These are phyloP conservation scores for Alentia gelatinosa DNA, from an alignment of 2,888 invertebrate genomes.

Conservation along the genomic window DNA sequence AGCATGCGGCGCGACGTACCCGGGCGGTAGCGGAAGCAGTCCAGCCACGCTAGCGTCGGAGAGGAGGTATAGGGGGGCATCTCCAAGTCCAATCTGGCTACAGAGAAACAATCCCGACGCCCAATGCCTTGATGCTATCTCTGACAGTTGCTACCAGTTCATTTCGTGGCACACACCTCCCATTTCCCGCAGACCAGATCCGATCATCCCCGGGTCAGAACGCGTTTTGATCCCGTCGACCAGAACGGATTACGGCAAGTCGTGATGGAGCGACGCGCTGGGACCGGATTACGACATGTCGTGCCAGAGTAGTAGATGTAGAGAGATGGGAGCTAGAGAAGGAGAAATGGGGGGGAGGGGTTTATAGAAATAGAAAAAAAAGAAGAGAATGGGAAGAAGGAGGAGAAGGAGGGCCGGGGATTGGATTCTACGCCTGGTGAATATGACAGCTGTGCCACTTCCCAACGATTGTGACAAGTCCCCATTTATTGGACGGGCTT, in stretches of 20 bases:
- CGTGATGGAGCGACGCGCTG: constrained; percentile 9
- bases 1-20: too few relatives aligned
- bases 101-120: constrained; percentile 8
- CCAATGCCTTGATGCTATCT: constrained; percentile 17
- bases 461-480: not conserved
- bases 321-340: not conserved
- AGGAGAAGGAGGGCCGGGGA: not conserved
- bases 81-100: not conserved
- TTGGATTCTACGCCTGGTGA: not conserved
- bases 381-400: not conserved
- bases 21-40: too few relatives aligned
- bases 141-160: constrained; percentile 9
- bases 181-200: constrained; percentile 5
- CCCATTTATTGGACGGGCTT: not conserved
- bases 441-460: not conserved
- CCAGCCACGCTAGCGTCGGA: too few relatives aligned
- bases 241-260: constrained; percentile 37
- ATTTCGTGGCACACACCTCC: not conserved
- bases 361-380: not conserved
- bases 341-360: not conserved
- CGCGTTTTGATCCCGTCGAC: not conserved
- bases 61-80: not conserved
- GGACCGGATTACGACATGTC: constrained; percentile 11
- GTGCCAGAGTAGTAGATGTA: not conserved
- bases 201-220: constrained; percentile 18